These are phyloP conservation scores for Hippopotamus amphibius DNA, from an alignment of 2,113 vertebrate genomes.

Conservation along the genomic window DNA sequence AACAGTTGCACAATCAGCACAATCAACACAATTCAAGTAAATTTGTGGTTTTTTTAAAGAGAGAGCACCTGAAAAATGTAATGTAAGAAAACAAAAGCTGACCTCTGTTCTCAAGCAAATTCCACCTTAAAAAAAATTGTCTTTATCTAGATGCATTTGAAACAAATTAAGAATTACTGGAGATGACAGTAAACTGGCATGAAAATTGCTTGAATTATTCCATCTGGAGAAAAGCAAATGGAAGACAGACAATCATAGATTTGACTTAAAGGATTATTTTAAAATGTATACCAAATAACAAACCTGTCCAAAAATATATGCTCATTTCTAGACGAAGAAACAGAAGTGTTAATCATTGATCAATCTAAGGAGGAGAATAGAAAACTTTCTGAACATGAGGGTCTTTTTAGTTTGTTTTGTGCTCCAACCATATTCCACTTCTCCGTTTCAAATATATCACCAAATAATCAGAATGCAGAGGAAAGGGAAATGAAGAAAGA, in stretches of 20 bases:
- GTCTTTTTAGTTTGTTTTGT: neutral
- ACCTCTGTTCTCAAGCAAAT: neutral
- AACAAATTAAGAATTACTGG: conserved; percentile 29
- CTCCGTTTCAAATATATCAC: neutral
- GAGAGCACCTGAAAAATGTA: neutral
- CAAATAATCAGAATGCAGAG: neutral
- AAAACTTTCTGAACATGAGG: neutral
- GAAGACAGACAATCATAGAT: neutral
- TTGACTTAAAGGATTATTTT: neutral
- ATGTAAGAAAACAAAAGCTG: conserved; percentile 26
- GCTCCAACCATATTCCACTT: neutral
- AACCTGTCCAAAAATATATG: neutral
- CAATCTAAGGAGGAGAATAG: neutral
- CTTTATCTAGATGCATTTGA: neutral
- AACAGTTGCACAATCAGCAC: conserved; percentile 33
- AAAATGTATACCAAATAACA: neutral
- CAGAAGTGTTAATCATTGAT: neutral
- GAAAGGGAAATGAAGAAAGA: conserved; percentile 43
- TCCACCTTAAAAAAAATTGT: neutral
- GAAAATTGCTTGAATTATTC: neutral
- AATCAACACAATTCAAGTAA: conserved; percentile 51
- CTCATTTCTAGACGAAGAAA: neutral
- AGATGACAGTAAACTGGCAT: neutral
- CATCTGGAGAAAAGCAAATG: conserved; percentile 30
- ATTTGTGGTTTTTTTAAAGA: neutral